Evolutionary conservation across 2,113 vertebrate genomes (phyloP).

Genomic region (Hypocryptadius cinnamomeus): DNA sequence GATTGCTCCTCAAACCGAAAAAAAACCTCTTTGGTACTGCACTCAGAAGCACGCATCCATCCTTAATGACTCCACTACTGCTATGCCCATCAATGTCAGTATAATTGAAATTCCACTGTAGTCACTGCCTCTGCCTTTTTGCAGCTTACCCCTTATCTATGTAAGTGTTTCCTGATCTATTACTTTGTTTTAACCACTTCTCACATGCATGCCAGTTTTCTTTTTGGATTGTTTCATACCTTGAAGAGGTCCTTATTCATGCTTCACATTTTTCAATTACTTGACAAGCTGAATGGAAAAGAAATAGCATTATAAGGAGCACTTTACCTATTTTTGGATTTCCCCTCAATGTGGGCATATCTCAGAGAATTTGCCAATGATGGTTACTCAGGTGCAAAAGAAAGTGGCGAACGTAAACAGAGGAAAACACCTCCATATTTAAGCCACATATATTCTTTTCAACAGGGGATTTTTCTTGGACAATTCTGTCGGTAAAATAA

Average conservation of each 20-base stretch:
- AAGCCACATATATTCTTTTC: background rate
- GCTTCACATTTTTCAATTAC: conserved; percentile 31
- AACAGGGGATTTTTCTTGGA: background rate
- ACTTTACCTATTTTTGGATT: conserved; percentile 7
- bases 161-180: conserved; percentile 6
- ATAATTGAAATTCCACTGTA: conserved; percentile 60
- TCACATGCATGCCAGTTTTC: background rate
- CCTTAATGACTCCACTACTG: conserved; percentile 62
- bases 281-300: conserved; percentile 34
- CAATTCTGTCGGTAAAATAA: conserved; percentile 6
- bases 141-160: conserved; percentile 24
- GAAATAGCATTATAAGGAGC: background rate
- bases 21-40: conserved; percentile 51
- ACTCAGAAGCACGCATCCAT: conserved; percentile 45
- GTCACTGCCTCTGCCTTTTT: conserved; percentile 58
- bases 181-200: conserved; percentile 28
- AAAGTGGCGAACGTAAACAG: background rate
- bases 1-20: conserved; percentile 68
- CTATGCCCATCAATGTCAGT: conserved; percentile 66
- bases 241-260: conserved; percentile 38
- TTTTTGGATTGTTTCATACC: conserved; percentile 14
- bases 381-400: conserved; percentile 22
- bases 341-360: background rate
- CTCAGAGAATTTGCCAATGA: background rate
- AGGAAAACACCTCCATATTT: background rate